Evolutionary conservation across 2,888 invertebrate genomes (phyloP).

Genomic region (Notodonta dromedarius): DNA sequence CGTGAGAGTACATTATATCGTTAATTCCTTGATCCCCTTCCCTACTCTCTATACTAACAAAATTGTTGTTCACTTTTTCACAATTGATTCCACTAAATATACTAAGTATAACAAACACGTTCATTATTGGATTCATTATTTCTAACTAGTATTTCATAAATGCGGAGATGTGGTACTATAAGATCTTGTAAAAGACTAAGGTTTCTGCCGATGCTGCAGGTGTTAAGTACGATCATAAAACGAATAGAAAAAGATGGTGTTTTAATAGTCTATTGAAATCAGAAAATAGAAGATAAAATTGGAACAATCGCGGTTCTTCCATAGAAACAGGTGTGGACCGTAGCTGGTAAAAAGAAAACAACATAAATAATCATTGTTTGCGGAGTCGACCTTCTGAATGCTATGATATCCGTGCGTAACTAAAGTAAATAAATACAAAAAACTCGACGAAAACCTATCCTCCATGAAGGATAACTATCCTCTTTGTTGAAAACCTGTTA

Average conservation of each 20-base stretch:
- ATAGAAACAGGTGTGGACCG: no score
- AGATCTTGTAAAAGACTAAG: slow-evolving; percentile 6
- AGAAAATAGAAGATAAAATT: slow-evolving; percentile 20
- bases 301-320: slow-evolving; percentile 16
- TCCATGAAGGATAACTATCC: no score
- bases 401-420: neutral
- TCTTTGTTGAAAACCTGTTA: no score
- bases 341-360: neutral
- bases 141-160: slow-evolving; percentile 24
- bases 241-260: slow-evolving; percentile 11
- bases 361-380: neutral
- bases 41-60: slow-evolving; percentile 14
- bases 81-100: slow-evolving; percentile 14
- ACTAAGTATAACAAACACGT: slow-evolving; percentile 10
- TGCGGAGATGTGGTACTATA: slow-evolving; percentile 11
- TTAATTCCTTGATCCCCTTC: slow-evolving; percentile 13
- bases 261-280: slow-evolving; percentile 22
- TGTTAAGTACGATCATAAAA: slow-evolving; percentile 29
- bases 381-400: neutral
- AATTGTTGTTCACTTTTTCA: slow-evolving; percentile 12
- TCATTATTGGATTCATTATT: slow-evolving; percentile 12
- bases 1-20: slow-evolving; percentile 5
- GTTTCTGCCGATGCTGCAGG: slow-evolving; percentile 16
- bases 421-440: neutral
- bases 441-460: no score